Evolutionary conservation across 92 coral and sea anemone genomes (phyloP).

Genomic region (Porites divaricata): DNA sequence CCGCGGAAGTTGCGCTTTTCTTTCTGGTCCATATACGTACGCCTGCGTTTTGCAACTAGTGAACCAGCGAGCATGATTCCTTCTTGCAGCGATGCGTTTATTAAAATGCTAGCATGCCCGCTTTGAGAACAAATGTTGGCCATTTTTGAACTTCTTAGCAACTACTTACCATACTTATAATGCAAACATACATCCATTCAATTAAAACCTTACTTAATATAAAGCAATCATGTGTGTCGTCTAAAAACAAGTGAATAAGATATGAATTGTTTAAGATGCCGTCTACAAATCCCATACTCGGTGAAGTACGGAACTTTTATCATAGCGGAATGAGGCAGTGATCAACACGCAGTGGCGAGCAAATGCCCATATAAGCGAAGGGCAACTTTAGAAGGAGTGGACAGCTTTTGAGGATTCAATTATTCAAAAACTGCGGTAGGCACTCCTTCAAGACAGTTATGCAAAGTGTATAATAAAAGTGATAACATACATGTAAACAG

Average conservation of each 20-base stretch:
- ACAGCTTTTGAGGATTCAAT: background rate
- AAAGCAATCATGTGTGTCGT: slow-evolving; percentile 23
- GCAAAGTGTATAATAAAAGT: slow-evolving; percentile 1
- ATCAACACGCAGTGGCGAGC: background rate
- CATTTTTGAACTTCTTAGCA: background rate
- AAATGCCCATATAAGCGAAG: too few relatives aligned
- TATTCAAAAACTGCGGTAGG: background rate
- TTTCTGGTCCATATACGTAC: too few relatives aligned
- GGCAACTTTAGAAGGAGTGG: background rate
- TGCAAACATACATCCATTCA: background rate
- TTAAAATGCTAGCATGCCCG: background rate
- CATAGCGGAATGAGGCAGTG: background rate
- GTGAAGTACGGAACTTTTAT: background rate
- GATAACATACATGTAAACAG: background rate
- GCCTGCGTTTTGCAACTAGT: too few relatives aligned
- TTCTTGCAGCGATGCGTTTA: too few relatives aligned
- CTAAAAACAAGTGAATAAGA: slow-evolving; percentile 1
- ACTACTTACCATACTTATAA: background rate
- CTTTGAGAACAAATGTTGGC: too few relatives aligned
- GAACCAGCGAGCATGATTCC: too few relatives aligned
- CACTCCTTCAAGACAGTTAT: background rate
- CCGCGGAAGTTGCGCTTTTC: too few relatives aligned
- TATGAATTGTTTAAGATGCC: background rate
- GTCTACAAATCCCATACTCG: background rate
- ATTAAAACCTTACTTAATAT: background rate